Evolutionary conservation across 2,113 vertebrate species (phyloP), one percentile per base, ranked within the genome.

Genomic region (Gadus macrocephalus): DNA sequence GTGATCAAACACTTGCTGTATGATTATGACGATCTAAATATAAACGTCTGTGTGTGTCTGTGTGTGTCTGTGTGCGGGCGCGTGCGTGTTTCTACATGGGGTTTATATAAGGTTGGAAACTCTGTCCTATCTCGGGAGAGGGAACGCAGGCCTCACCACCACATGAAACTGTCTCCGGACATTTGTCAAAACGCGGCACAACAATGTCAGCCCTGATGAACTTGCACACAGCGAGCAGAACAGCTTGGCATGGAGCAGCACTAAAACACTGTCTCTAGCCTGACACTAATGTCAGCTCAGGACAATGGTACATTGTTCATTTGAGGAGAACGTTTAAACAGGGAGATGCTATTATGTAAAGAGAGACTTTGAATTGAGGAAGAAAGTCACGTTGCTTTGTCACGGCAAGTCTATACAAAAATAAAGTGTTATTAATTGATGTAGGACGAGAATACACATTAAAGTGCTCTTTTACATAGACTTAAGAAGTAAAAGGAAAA

Each of bases 281-380:
- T 65, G 9, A 27, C 53, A 42, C 42, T 72, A 64, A 59, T 66
- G 74, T 80, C 66, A 64, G 3, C 17, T 66, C 0, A n/a, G 67
- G 27, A 66, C 72, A 69, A 68, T 70, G 63, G 66, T 84, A 14
- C 81, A 86, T 81, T 38, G 81, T 67, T 80, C 68, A 83, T n/a
- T 60, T 49, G 9, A 78, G 64, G 64, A 62, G 42, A 38, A 5
- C 38, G 62, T 25, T 64, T 56, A 49, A 64, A 68, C 74, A 77
- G 49, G 17, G 17, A 0, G 72, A 22, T 38, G 59, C 60, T 84
- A 73, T 76, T 67, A 73, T 67, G 58, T 63, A 65, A 15, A 20
- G 17, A 49, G 42, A 49, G 42, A 49, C 42, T 49, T 49, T 49
- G 42, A 49, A 49, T 14, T 49, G 5, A 49, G 14, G 8, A 49